Evolutionary conservation across 2,797 vertebrate genomes (phyloP).

Genomic region (Liparis tanakae): DNA sequence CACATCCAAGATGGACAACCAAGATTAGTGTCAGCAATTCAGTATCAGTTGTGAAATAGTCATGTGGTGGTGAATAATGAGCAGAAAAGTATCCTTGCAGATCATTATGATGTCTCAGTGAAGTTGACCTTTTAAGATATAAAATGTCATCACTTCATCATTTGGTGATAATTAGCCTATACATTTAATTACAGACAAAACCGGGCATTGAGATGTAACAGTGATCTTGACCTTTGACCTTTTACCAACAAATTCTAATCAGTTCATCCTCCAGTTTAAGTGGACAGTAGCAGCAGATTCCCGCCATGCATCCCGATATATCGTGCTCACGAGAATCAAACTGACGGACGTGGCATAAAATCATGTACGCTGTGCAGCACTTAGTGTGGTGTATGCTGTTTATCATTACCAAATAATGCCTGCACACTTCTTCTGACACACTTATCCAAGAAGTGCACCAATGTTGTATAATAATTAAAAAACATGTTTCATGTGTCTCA

Average conservation of each 20-base stretch:
- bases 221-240: background rate
- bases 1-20: background rate
- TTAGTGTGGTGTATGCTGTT: background rate
- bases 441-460: background rate
- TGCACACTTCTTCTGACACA: background rate
- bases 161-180: background rate
- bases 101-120: slow-evolving; percentile 2
- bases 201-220: background rate
- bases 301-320: background rate
- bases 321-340: background rate
- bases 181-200: background rate
- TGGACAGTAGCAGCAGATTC: background rate
- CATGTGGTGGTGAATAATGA: background rate
- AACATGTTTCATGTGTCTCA: background rate
- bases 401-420: background rate
- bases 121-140: slow-evolving; percentile 5
- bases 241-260: background rate
- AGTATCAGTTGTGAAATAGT: background rate
- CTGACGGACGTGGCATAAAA: background rate
- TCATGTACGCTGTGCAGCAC: background rate
- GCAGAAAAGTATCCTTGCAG: slow-evolving; percentile 2
- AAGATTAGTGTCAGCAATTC: background rate
- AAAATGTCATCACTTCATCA: background rate
- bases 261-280: background rate
- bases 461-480: slow-evolving; percentile 3